Conservation (phyloP, 2,113 vertebrate genomes). For the Nanorana parkeri region DNA sequence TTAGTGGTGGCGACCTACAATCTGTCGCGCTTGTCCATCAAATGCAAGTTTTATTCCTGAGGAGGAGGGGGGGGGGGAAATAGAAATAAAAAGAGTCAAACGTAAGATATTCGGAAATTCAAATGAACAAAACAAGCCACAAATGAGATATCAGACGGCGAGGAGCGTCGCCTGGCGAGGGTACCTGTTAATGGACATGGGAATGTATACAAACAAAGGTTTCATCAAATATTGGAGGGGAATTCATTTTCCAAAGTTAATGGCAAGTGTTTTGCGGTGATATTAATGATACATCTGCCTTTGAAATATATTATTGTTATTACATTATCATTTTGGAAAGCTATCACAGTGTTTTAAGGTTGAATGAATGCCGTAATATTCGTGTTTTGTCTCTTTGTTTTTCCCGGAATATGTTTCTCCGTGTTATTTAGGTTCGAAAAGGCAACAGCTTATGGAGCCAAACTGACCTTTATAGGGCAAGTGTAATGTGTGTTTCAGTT, state of each 20-base stretch:
- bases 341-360: slow-evolving; percentile 95
- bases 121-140: slow-evolving; percentile 67
- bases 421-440: not conserved
- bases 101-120: slow-evolving; percentile 70
- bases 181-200: slow-evolving; percentile 84
- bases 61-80: not conserved
- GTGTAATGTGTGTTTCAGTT: not conserved
- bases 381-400: slow-evolving; percentile 61
- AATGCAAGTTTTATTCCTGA: slow-evolving; percentile 35
- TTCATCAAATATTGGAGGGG: slow-evolving; percentile 97
- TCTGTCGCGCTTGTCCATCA: slow-evolving; percentile 54
- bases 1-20: slow-evolving; percentile 52
- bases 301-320: slow-evolving; percentile 81
- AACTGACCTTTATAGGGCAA: not conserved
- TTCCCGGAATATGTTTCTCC: not conserved
- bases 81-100: slow-evolving; percentile 54
- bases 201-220: slow-evolving; percentile 91
- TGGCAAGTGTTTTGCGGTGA: slow-evolving; percentile 95
- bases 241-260: slow-evolving; percentile 96
- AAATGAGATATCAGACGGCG: slow-evolving; percentile 78
- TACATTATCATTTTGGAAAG: slow-evolving; percentile 80
- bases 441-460: not conserved
- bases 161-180: slow-evolving; percentile 74
- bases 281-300: slow-evolving; percentile 95
- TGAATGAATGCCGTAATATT: slow-evolving; percentile 92